Conservation (phyloP, 2,888 invertebrate species). For the Sarcophaga caerulescens region DNA sequence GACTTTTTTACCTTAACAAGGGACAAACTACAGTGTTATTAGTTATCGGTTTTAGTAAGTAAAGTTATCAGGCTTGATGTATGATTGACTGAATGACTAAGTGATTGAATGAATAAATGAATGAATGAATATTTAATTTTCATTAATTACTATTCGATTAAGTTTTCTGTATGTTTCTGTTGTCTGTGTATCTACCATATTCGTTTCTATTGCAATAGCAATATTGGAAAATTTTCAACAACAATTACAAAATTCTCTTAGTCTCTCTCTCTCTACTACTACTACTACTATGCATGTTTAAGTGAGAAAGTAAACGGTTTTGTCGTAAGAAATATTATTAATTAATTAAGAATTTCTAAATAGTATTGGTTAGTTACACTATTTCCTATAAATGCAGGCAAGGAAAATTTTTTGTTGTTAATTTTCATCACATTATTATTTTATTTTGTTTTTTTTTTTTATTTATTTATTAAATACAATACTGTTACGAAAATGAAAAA, state of each 20-base stretch:
- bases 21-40: not conserved
- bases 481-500: too few relatives aligned
- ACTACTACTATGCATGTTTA: not conserved
- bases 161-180: not conserved
- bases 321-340: too few relatives aligned
- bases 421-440: not conserved
- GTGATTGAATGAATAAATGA: not conserved
- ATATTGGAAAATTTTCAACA: not conserved
- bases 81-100: not conserved
- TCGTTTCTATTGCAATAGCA: not conserved
- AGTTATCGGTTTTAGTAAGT: not conserved
- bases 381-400: not conserved
- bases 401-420: too few relatives aligned
- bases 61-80: not conserved
- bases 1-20: not conserved
- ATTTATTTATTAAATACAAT: too few relatives aligned
- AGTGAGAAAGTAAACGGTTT: too few relatives aligned
- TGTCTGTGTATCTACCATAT: not conserved
- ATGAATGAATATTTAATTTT: constrained; percentile 19
- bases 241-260: constrained; percentile 24
- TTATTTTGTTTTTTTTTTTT: too few relatives aligned
- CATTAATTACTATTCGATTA: constrained; percentile 27
- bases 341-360: not conserved
- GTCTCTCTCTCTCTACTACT: not conserved
- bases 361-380: not conserved